Percentiles rank a stretch among this genome's conserved stretches.
These are phyloP conservation scores for Sciurus vulgaris DNA, from an alignment of 2,797 vertebrate species.

Conservation along the genomic window DNA sequence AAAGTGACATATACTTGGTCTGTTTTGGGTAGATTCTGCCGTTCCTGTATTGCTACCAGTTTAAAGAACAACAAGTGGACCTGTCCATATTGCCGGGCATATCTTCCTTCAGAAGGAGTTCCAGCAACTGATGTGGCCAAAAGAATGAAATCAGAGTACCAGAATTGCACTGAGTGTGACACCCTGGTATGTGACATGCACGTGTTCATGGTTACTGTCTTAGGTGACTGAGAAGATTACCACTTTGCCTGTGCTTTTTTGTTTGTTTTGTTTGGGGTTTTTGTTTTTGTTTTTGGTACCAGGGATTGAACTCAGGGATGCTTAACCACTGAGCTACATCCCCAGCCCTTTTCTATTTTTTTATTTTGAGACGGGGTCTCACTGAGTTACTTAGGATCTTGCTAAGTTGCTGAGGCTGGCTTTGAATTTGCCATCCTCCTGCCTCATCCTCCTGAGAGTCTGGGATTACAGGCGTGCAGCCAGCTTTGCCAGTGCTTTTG, in stretches of 20 bases:
- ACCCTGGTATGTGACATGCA: constrained; percentile 74
- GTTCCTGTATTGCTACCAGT: constrained; percentile 83
- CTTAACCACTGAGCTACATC: too few relatives aligned
- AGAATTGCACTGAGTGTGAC: constrained; percentile 83
- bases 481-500: neutral
- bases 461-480: too few relatives aligned
- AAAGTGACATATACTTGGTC: constrained; percentile 22
- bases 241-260: neutral
- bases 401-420: too few relatives aligned
- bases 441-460: too few relatives aligned
- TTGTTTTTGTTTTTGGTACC: too few relatives aligned
- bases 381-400: too few relatives aligned
- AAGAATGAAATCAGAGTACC: constrained; percentile 82
- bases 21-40: constrained; percentile 81
- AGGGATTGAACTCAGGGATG: too few relatives aligned
- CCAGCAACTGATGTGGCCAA: constrained; percentile 82
- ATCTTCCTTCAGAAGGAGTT: constrained; percentile 84
- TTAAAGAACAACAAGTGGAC: constrained; percentile 80
- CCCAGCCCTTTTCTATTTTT: too few relatives aligned
- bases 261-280: too few relatives aligned
- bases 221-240: neutral
- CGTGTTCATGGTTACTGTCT: neutral
- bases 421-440: too few relatives aligned
- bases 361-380: too few relatives aligned
- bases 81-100: constrained; percentile 82